These are phyloP conservation scores for Etheostoma nigrum DNA, from an alignment of 2,797 vertebrate genomes.

Conservation along the genomic window DNA sequence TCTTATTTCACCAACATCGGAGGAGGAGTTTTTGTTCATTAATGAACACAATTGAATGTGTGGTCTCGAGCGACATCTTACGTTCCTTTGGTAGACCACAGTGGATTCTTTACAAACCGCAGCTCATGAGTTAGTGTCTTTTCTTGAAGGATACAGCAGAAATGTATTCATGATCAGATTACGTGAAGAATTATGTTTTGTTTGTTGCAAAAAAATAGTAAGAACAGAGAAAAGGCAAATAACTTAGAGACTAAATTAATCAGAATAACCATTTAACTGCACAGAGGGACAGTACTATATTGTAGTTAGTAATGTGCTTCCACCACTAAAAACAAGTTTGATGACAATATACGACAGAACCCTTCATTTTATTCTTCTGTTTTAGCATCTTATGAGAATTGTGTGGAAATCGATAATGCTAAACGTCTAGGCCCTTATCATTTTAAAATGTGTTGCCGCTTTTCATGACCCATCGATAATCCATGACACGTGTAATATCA, in stretches of 20 bases:
- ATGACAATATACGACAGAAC: too few relatives aligned
- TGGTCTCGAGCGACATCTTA: constrained; percentile 78
- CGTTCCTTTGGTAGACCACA: constrained; percentile 3
- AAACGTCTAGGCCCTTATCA: neutral
- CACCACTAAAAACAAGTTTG: too few relatives aligned
- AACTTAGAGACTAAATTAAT: neutral
- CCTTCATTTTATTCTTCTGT: neutral
- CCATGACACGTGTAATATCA: neutral
- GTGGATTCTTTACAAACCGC: neutral
- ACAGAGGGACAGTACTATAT: neutral
- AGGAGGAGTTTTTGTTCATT: constrained; percentile 57
- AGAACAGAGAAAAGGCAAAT: neutral
- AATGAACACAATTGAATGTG: neutral
- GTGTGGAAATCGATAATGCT: neutral
- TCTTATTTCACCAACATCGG: neutral
- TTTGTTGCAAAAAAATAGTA: neutral
- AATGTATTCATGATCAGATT: neutral
- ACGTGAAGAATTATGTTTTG: neutral
- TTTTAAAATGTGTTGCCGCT: neutral
- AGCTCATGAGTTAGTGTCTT: neutral
- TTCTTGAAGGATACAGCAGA: neutral
- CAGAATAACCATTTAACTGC: fast-evolving
- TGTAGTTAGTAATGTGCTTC: neutral
- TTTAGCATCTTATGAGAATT: neutral
- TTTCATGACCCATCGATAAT: neutral